Base-by-base conservation (phyloP, 2,888 invertebrate genomes). In the Alitta virens region DNA sequence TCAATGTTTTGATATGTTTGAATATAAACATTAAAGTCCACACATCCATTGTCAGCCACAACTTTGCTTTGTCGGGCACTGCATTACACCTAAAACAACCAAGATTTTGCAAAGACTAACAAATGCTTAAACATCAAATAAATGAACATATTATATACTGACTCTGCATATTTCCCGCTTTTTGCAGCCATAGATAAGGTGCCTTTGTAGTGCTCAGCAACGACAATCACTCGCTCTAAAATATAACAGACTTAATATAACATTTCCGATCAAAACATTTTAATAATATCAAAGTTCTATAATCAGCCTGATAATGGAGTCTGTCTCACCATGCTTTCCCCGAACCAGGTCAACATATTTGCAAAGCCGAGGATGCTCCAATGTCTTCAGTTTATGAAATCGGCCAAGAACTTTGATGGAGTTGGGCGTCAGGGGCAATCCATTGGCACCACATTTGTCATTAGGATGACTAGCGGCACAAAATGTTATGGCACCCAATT, bases 281-380 rank as follows among this genome's bases (percentile, higher is more conserved):
- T n/a, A n/a, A n/a, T n/a, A n/a, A n/a, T n/a, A n/a, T n/a, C n/a
- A n/a, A n/a, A n/a, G n/a, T n/a, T n/a, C n/a, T n/a, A n/a, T n/a
- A n/a, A n/a, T n/a, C n/a, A n/a, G n/a, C n/a, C n/a, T n/a, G n/a
- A n/a, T n/a, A n/a, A n/a, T n/a, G n/a, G n/a, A n/a, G n/a, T n/a
- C n/a, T n/a, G n/a, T n/a, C n/a, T n/a, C n/a, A 93, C 95, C 96
- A 86, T 96, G 95, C 85, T 95, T 96, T 69, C 94, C 92, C 72
- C 95, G 86, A 68, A 92, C 89, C 60, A 97, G 88, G 82, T 96
- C 95, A 50, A 98, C 84, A 83, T 97, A 97, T 63, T 89, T 88
- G 75, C 94, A 94, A 56, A 98, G 85, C 83, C 92, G 87, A 0
- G 88, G 87, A 81, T 94, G 93, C 63, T 87, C 85, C 12, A 79